Percentiles rank a stretch among this genome's conserved stretches.
Conservation (phyloP, 2,888 invertebrate genomes). For the Mimas tiliae region DNA sequence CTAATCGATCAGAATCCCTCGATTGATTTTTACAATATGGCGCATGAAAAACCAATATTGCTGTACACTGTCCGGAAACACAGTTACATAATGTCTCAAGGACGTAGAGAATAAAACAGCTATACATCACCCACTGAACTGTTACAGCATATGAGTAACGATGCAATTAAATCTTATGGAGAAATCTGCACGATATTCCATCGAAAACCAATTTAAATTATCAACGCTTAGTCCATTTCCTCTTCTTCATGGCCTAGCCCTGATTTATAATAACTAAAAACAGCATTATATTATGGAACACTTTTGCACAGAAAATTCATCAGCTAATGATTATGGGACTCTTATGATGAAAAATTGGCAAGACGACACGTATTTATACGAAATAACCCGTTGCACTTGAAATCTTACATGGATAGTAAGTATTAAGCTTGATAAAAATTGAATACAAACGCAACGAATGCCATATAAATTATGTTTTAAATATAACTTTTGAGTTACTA, state of each 20-base stretch:
- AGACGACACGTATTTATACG: slow-evolving; percentile 8
- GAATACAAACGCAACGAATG: slow-evolving; percentile 2
- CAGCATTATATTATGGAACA: neutral
- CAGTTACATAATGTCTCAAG: neutral
- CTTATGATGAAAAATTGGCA: slow-evolving; percentile 2
- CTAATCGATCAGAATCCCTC: too few relatives aligned
- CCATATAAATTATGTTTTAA: slow-evolving; percentile 4
- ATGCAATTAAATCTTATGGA: slow-evolving; percentile 7
- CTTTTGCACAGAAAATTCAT: neutral
- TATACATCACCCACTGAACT: neutral
- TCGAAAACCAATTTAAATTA: neutral
- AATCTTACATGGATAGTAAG: slow-evolving; percentile 1
- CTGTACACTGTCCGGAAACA: neutral
- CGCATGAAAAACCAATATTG: too few relatives aligned
- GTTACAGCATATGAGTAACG: neutral
- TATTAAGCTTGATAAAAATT: neutral
- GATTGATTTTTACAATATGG: too few relatives aligned
- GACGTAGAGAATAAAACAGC: neutral
- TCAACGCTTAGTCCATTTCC: neutral
- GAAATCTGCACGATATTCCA: slow-evolving; percentile 10
- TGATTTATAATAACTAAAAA: neutral
- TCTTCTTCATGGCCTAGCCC: too few relatives aligned
- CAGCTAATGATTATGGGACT: neutral
- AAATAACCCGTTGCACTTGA: slow-evolving; percentile 8
- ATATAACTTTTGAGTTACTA: slow-evolving; percentile 30